A percentile compares a stretch with the other conserved stretches of the same genome.
Conservation (phyloP, 2,888 invertebrate genomes). For the Theretra japonica region DNA sequence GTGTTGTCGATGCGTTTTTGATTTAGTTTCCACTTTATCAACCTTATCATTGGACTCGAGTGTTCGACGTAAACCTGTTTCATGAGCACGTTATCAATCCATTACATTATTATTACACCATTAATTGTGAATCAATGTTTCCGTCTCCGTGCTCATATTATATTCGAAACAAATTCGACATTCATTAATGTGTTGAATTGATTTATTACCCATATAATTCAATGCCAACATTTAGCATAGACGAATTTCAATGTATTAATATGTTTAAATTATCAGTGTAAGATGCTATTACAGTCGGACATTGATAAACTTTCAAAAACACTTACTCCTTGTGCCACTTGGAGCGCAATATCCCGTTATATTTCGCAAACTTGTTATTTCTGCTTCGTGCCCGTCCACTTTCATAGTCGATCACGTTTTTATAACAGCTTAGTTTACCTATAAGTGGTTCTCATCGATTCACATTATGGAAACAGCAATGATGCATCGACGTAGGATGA, state of each 20-base stretch:
- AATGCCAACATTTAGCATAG: not conserved
- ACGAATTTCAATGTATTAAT: not conserved
- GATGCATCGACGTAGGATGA: not conserved
- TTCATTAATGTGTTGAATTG: not conserved
- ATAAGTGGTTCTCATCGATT: not conserved
- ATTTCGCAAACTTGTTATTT: constrained; percentile 11
- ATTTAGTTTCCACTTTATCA: constrained; percentile 34
- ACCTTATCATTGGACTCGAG: constrained; percentile 31
- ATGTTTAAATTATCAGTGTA: not conserved
- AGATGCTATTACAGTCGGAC: not conserved
- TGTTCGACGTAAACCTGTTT: constrained; percentile 29
- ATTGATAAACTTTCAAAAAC: constrained; percentile 11
- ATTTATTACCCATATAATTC: constrained; percentile 6
- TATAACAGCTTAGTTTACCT: not conserved
- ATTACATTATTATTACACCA: constrained; percentile 24
- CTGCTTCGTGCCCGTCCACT: not conserved
- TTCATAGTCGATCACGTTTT: not conserved
- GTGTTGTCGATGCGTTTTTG: constrained; percentile 36
- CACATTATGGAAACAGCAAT: not conserved
- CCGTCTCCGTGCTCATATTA: not conserved
- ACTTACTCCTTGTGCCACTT: constrained; percentile 8
- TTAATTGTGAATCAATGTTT: not conserved
- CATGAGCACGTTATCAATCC: constrained; percentile 27
- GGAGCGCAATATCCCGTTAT: not conserved
- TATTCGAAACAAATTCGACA: not conserved